These are phyloP conservation scores for Dromiciops gliroides DNA, from an alignment of 2,113 vertebrate genomes.

Conservation along the genomic window DNA sequence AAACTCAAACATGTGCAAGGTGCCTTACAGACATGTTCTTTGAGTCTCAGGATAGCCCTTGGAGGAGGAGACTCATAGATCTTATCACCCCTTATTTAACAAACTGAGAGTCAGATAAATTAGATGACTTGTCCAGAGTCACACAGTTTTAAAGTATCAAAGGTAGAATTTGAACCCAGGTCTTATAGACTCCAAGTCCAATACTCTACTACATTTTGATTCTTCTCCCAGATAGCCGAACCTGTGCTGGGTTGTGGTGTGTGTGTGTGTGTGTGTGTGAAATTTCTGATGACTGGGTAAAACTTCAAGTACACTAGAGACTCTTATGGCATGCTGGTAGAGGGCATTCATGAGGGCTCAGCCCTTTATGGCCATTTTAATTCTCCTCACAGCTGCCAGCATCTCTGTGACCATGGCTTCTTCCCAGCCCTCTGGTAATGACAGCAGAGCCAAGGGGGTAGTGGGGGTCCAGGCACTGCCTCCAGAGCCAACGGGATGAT, in stretches of 20 bases:
- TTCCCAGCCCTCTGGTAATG: too few species aligned
- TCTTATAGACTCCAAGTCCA: background rate
- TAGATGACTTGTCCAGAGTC: background rate
- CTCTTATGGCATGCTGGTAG: too few species aligned
- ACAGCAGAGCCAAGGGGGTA: too few species aligned
- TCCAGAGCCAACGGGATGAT: too few species aligned
- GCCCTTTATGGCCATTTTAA: too few species aligned
- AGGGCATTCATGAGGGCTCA: too few species aligned
- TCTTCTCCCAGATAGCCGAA: background rate
- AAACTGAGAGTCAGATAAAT: background rate
- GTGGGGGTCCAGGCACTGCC: too few species aligned
- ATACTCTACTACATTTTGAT: background rate
- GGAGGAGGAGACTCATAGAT: background rate
- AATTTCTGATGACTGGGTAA: too few species aligned
- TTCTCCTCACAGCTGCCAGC: too few species aligned
- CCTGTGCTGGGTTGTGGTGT: background rate
- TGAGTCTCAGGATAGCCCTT: background rate
- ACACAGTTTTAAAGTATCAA: background rate
- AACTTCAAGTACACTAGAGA: too few species aligned
- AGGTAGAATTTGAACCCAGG: background rate
- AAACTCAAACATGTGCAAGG: too few species aligned
- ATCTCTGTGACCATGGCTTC: too few species aligned
- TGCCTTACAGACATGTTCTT: background rate
- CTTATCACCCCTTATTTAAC: background rate
- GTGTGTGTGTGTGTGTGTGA: background rate